Base-by-base conservation (phyloP, 2,888 invertebrate genomes). In the Drosophila limbata region DNA sequence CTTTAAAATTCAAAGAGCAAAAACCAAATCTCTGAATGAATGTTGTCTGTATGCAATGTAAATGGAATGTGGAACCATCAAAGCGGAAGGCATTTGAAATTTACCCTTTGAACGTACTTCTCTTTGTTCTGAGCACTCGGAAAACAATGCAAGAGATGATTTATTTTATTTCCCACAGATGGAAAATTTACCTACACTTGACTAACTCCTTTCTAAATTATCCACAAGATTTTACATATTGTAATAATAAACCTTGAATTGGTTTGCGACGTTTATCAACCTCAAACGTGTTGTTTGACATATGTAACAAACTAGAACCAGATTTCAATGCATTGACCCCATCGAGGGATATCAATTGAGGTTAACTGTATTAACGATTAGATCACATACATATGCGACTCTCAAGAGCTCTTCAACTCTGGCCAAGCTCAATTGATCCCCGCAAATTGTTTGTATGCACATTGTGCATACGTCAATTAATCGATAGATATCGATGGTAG, bases 301-400 rank as follows among this genome's bases (percentile, higher is more conserved):
- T 60, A 47, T 33, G 40, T 42, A 35, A 35, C 13, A 13, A 63
- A 69, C 59, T 33, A 40, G 61, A 83, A 71, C 73, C 81, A 77
- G 89, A 84, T 83, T 70, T 71, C 66, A 62, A 68, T 64, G 71
- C 66, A 84, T 67, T 67, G 87, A 86, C 65, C 87, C 67, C 67
- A 60, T 19, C 47, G 57, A 64, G 37, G 47, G 55, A 64, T 66
- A 42, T 53, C 64, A 67, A 81, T 86, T 88, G 81, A 73, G 78
- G 66, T 72, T 86, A 84, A 77, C 73, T 69, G 64, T 66, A 66
- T 88, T 83, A 83, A 77, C 73, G 65, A 57, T 52, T 59, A 67
- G 51, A 69, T 64, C 63, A 71, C 48, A 62, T 56, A 19, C 42
- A 5, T 21, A 35, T 21, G 55, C 25, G 44, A 17, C 44, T 57